Base-by-base conservation (phyloP, 1,140 invertebrate species). In the Coelopa frigida region DNA sequence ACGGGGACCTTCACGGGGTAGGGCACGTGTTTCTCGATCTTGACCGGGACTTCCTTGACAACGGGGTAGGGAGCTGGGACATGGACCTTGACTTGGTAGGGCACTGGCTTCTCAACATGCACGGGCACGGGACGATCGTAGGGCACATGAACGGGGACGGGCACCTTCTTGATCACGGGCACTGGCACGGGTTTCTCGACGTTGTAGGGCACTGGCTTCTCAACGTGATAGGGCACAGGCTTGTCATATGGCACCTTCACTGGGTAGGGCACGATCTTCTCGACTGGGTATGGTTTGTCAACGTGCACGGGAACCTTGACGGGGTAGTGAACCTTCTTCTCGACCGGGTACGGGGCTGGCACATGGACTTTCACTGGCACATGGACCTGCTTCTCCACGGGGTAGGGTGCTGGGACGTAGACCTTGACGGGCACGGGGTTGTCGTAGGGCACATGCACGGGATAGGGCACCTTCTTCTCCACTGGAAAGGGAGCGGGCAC, bases 321-420 rank as follows among this genome's bases (percentile, higher is more conserved):
- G 18, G 81, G 80, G 54, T 75, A 75, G 14, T 73, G 80, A 20
- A 83, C 75, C 50, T 81, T 72, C 56, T 84, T 84, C 54, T 82
- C 80, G 2, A 85, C 83, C 33, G 83, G 82, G 63, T 84, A 84
- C 0, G 82, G 83, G 31, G 77, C 74, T 2, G 79, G 77, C 2
- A 83, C 78, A 48, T 73, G 77, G n/a, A 84, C 81, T 61, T 84
- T 79, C 3, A 84, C 81, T n/a, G 81, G 82, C 31, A 73, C 71
- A 8, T 76, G 81, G 4, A 84, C 73, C 52, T 77, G 77, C 57
- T 83, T 83, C 52, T 80, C 78, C 1, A 82, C 80, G 23, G 72
- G 75, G 35, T 77, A 76, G 18, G 76, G 76, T 31, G 75, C 72
- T 3, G 80, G 79, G 43, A 86, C 80, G 59, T 81, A 82, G 48